A percentile compares a stretch with the other conserved stretches of the same genome.
phyloP scores from a whole-genome alignment of 1,140 invertebrate species.

The fruit fly (Drosophila melanogaster) region Release_6_plus_ISO1_MT NC_004354.4:11798001-11798500 shows the following conservation, averaged over 20 bases:
- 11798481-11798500: not conserved
- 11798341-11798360: constrained; percentile 71
- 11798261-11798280: constrained; percentile 30
- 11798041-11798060: no score
- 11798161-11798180: not conserved
- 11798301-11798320: constrained; percentile 84
- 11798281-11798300: constrained; percentile 67
- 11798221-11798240: not conserved
- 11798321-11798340: constrained; percentile 80
- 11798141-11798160: not conserved
- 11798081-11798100: not conserved
- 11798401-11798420: not conserved
- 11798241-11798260: constrained; percentile 23
- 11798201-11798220: constrained; percentile 28
- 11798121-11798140: not conserved
- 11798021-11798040: no score
- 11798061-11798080: no score
- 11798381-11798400: constrained; percentile 5
- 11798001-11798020: not conserved
- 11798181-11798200: not conserved
- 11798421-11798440: not conserved
- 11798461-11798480: not conserved
- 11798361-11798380: constrained; percentile 12
- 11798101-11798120: constrained; percentile 7
- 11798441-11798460: not conserved